Evolutionary conservation across 2,888 invertebrate genomes (phyloP).

Genomic region (Leucozona laternaria): DNA sequence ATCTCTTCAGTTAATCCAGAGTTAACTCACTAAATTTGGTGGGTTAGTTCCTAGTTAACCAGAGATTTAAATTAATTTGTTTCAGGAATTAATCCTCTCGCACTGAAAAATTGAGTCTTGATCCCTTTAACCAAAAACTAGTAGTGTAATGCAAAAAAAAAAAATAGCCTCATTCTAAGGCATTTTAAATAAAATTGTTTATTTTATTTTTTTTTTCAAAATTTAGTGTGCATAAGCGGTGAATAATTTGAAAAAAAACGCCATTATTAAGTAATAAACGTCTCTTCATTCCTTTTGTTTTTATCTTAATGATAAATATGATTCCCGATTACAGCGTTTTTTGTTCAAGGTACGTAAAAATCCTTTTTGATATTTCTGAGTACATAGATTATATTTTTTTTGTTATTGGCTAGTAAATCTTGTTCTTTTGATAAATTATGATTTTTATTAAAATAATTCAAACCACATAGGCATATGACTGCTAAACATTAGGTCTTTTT

Average conservation of each 20-base stretch:
- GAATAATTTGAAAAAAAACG: constrained; percentile 1
- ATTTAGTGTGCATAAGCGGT: constrained; percentile 17
- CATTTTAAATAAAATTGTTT: constrained; percentile 4
- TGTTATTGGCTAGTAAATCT: neutral
- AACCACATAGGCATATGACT: too few species aligned
- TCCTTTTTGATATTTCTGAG: neutral
- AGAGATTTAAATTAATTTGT: too few species aligned
- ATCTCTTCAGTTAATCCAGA: too few species aligned
- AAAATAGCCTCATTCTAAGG: neutral
- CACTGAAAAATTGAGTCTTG: neutral
- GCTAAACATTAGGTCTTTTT: too few species aligned
- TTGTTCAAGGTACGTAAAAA: constrained; percentile 52
- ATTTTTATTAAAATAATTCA: too few species aligned
- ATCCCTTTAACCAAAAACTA: neutral
- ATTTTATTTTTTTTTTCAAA: constrained; percentile 12
- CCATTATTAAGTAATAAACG: constrained; percentile 10
- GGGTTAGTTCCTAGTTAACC: too few species aligned
- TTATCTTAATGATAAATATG: constrained; percentile 20
- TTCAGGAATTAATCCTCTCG: neutral
- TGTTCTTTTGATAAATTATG: too few species aligned
- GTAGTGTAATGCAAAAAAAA: neutral
- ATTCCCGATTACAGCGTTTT: constrained; percentile 35
- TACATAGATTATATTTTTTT: neutral
- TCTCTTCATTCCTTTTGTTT: neutral
- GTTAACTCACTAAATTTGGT: too few species aligned